Evolutionary conservation across 2,888 invertebrate species (phyloP), one percentile per base, ranked within the genome.

Genomic region (Leptothorax acervorum): DNA sequence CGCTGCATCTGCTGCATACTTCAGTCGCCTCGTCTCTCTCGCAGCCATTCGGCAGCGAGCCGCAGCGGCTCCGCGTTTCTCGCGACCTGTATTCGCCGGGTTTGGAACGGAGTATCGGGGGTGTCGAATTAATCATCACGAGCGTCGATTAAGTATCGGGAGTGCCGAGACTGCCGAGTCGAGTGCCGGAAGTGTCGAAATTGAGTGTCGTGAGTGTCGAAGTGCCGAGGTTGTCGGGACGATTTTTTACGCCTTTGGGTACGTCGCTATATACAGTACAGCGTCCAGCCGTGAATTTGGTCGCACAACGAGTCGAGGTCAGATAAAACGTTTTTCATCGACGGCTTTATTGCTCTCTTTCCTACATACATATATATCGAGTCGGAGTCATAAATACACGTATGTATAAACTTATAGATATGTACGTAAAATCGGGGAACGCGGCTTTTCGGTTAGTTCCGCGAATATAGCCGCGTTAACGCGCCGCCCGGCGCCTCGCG

Each of bases 391-490:
- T 42, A 57, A 55, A 57, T 78, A 70, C 15, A 12, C 45, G 71
- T 35, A 23, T 3, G 71, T 35, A 23, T 3, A 11, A 35, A 73
- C 1, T 76, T 42, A 23, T 53, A 48, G 31, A 60, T 23, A 42
- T 28, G 31, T 9, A 45, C 28, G 28, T 53, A 35, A 81, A 82
- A 65, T 66, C 51, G 39, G 45, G 23, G 23, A 23, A 35, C 39
- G 51, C 39, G 15, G 28, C 11, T 57, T 48, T 66, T 78, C 35
- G 57, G 65, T 28, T 55, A 51, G 42, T 15, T 18, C 63, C n/a
- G 28, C 42, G 82, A 81, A 79, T 23, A 45, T 63, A 82, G 79
- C 23, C 31, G 70, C 53, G 63, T 79, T 48, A 62, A 42, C 39
- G 53, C 35, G 83, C 35, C 84, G 62, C 51, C 66, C 18, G 48